Base-by-base conservation (phyloP, 2,888 invertebrate genomes). In the Trissolcus japonicus region DNA sequence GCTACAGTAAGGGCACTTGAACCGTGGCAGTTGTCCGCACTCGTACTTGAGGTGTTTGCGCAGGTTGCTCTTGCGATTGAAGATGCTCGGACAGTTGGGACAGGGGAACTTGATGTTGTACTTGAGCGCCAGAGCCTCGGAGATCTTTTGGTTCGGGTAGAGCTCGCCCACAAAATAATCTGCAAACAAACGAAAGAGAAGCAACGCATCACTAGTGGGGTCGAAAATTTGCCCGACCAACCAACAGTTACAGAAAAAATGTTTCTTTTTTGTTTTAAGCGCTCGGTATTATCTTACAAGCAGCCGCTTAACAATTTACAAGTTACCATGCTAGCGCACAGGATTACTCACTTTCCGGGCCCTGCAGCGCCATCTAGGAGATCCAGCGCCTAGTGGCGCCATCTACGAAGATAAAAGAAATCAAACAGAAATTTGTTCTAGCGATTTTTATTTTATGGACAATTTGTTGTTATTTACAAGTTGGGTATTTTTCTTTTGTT, bases 1-100 rank as follows among this genome's bases (percentile, higher is more conserved):
- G 7, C 80, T 79, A 76, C 89, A 90, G 56, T 87, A 85, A 21
- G 88, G 87, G 75, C 90, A 90, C 71, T 84, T 85, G 76, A 90
- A 89, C 68, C 89, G 82, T 11, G 89, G 87, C 2, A 80, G 82
- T 79, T 88, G 88, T 7, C 88, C 88, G 68, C 89, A 89, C 76
- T 90, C 89, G 81, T 86, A 86, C 71, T 85, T 85, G 50, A 86
- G 82, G 72, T 89, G 89, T 53, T 85, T 86, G 65, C 84, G 83
- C 17, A 87, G 79, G 62, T 86, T 86, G 59, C 85, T 82, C 73
- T 86, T 85, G 50, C 85, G 84, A 46, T 83, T 84, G 81, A 84
- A 88, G 57, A 82, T 80, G 65, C 85, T 86, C 76, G 80, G 80
- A 63, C 88, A 87, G 14, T 83, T 84, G 6, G 84, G 84, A 61